Evolutionary conservation across 1,140 invertebrate genomes (phyloP).

Genomic region (Drosophila tsacasi): DNA sequence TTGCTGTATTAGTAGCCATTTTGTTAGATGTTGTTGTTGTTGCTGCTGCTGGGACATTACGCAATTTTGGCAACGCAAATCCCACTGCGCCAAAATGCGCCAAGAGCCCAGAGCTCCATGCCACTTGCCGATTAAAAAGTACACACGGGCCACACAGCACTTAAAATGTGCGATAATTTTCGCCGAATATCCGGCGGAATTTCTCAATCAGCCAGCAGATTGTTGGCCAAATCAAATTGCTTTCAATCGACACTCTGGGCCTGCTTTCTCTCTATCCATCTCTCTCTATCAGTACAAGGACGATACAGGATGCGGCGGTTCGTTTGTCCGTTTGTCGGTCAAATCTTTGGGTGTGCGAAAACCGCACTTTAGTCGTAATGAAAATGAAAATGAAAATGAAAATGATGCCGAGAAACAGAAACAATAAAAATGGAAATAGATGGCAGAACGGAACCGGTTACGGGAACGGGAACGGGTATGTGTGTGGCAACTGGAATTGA

Average conservation of each 20-base stretch:
- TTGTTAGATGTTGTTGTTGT: conserved; percentile 5
- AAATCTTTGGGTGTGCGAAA: conserved; percentile 32
- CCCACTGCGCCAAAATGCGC: conserved; percentile 32
- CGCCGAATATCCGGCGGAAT: conserved; percentile 24
- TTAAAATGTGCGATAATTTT: conserved; percentile 34
- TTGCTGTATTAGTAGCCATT: conserved; percentile 17
- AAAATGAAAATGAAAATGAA: conserved; percentile 26
- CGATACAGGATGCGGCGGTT: conserved; percentile 5
- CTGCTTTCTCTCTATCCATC: background rate
- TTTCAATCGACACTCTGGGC: conserved; percentile 33
- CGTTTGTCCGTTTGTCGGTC: conserved; percentile 19
- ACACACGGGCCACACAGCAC: conserved; percentile 1
- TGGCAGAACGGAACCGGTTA: no score
- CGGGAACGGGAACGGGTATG: background rate
- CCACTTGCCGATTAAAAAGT: conserved; percentile 34
- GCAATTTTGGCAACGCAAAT: conserved; percentile 40
- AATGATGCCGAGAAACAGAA: conserved; percentile 18
- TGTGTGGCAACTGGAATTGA: conserved; percentile 23
- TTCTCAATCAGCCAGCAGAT: conserved; percentile 37
- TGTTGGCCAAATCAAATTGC: conserved; percentile 43
- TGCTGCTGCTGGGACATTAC: conserved; percentile 20
- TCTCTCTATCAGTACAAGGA: conserved; percentile 16
- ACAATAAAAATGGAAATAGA: conserved; percentile 39
- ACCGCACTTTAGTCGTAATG: conserved; percentile 30
- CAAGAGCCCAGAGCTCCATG: background rate